These are phyloP conservation scores for Drosophila erecta DNA, from an alignment of 1,140 invertebrate species.

Conservation along the genomic window DNA sequence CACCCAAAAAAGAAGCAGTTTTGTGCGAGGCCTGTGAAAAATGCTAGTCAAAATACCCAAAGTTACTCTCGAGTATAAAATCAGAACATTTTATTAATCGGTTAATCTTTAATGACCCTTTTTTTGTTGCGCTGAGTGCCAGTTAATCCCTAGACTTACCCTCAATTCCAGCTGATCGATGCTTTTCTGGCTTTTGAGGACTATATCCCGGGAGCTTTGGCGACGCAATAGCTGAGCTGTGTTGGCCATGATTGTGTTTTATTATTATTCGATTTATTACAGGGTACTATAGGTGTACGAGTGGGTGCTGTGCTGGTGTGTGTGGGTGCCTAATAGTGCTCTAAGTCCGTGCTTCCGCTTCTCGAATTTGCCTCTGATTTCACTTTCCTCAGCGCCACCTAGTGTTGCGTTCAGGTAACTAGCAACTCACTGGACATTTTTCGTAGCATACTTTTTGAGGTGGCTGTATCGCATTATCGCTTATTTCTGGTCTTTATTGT, in stretches of 20 bases:
- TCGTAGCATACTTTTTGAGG: slow-evolving; percentile 40
- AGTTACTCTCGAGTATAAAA: no score
- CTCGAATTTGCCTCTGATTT: neutral
- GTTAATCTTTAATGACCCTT: no score
- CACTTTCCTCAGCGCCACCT: slow-evolving; percentile 20
- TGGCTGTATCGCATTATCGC: slow-evolving; percentile 26
- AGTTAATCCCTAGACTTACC: slow-evolving; percentile 76
- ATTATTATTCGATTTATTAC: slow-evolving; percentile 29
- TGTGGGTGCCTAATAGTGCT: slow-evolving; percentile 18
- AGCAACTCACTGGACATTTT: slow-evolving; percentile 31
- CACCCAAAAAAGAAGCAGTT: neutral
- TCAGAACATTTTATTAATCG: no score
- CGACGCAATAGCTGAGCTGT: slow-evolving; percentile 93
- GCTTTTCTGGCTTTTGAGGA: slow-evolving; percentile 88
- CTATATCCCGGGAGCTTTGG: slow-evolving; percentile 92
- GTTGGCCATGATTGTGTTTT: slow-evolving; percentile 89
- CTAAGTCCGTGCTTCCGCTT: slow-evolving; percentile 29
- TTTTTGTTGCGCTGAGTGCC: neutral
- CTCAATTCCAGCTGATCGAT: slow-evolving; percentile 94
- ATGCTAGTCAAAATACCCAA: neutral
- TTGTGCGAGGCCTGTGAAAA: neutral
- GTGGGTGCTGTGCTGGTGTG: slow-evolving; percentile 22
- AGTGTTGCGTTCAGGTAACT: slow-evolving; percentile 44
- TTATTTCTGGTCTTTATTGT: slow-evolving; percentile 1
- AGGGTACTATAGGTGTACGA: slow-evolving; percentile 1